Evolutionary conservation across 2,888 invertebrate species (phyloP).

Genomic region (Ametastegia equiseti): DNA sequence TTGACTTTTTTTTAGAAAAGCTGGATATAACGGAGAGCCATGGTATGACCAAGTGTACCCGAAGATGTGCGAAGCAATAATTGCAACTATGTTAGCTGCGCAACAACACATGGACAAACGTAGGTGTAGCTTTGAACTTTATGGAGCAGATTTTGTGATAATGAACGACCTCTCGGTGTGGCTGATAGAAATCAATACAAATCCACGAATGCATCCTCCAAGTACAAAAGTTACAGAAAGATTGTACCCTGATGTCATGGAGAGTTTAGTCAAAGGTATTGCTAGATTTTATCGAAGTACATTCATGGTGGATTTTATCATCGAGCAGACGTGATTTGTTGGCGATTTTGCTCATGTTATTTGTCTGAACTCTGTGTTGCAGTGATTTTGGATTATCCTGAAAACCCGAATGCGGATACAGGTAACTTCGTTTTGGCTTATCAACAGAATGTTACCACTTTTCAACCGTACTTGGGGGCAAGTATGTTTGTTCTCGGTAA

Average conservation of each 20-base stretch:
- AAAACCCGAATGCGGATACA: conserved; percentile 85
- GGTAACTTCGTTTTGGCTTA: conserved; percentile 89
- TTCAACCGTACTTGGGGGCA: conserved; percentile 87
- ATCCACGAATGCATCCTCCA: conserved; percentile 87
- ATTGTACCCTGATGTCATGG: conserved; percentile 88
- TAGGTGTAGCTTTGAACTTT: conserved; percentile 89
- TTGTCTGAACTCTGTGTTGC: conserved; percentile 65
- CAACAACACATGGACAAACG: conserved; percentile 82
- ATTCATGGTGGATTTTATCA: neutral
- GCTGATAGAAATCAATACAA: conserved; percentile 95
- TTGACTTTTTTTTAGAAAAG: conserved; percentile 71
- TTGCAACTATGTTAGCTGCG: conserved; percentile 85
- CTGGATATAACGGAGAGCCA: conserved; percentile 75
- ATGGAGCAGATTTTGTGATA: conserved; percentile 95
- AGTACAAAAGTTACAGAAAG: conserved; percentile 91
- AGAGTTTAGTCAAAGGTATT: conserved; percentile 93
- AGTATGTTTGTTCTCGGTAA: conserved; percentile 83
- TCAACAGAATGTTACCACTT: conserved; percentile 85
- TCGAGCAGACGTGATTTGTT: neutral
- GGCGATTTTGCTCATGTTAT: neutral
- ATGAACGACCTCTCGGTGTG: conserved; percentile 91
- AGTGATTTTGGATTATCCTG: conserved; percentile 88
- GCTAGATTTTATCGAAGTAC: neutral
- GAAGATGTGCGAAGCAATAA: conserved; percentile 88
- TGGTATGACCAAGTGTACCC: conserved; percentile 87